Evolutionary conservation across 2,113 vertebrate species (phyloP), one percentile per base, ranked within the genome.

Genomic region (Irena cyanogastra): DNA sequence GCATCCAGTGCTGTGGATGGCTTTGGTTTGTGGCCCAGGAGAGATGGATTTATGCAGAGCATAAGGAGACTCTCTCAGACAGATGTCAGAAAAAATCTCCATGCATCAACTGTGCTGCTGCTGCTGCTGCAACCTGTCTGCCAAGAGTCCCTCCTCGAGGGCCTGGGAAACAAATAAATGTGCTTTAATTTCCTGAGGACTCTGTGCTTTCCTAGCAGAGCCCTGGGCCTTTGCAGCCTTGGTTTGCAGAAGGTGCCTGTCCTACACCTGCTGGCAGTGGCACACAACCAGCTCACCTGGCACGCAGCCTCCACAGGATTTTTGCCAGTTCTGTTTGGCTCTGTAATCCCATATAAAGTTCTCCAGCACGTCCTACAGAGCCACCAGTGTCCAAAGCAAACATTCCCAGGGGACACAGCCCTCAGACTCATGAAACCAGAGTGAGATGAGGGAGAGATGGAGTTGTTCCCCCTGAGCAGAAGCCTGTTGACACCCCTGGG

Each of bases 21-120:
- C 75, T 91, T 41, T 71, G 37, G 52, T 57, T n/a, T 64, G 53
- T 53, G 57, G 70, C 49, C 31, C 8, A 4, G 61, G 82, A 95
- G 65, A 69, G 84, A 35, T 54, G 74, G 63, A 77, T 89, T 89
- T 65, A 61, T 57, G 69, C 80, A 78, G 54, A 80, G 72, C 83
- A 57, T 26, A 57, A 63, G 75, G 65, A 78, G 33, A 49, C 33
- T 63, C 57, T 78, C 65, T 84, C 60, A 75, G 50, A 81, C 74
- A 81, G 60, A 87, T 78, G 78, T 87, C 83, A 86, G 70, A 72
- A 92, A 65, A 83, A 60, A 88, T 89, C 76, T 94, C 85, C 17
- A 20, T 7, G 26, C 41, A 56, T 65, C 90, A 87, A 19, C n/a
- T 65, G 45, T 35, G 57, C 59, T 91, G 78, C 63, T 60, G 54